phyloP scores from a whole-genome alignment of 2,113 vertebrate genomes.

The Desmodus rotundus region DNA sequence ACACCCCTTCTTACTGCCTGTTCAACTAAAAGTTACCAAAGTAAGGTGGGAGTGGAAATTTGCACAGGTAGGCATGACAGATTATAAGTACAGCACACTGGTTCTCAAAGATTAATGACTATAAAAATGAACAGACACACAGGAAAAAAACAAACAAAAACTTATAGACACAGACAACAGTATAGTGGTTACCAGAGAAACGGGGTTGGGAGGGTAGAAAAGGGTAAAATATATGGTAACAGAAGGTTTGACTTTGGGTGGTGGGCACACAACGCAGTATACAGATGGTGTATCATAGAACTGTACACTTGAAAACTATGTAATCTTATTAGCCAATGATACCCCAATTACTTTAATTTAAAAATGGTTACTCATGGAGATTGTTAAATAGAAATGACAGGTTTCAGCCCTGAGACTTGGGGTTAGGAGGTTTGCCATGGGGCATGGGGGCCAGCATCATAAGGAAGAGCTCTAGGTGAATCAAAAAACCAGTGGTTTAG shows the following conservation, averaged over 20 bases:
- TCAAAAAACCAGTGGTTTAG: neutral
- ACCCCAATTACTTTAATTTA: neutral
- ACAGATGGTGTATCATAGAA: neutral
- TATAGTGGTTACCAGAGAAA: neutral
- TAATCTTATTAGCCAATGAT: neutral
- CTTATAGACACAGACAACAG: neutral
- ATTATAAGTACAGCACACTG: neutral
- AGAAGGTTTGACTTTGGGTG: neutral
- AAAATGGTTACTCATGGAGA: neutral
- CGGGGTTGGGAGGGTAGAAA: neutral
- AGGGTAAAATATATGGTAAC: neutral
- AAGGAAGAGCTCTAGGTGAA: neutral
- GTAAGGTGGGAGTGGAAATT: neutral
- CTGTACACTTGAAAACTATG: neutral
- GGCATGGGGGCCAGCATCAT: accelerated
- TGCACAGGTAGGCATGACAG: neutral
- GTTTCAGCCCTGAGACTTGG: too few species aligned
- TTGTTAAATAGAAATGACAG: neutral
- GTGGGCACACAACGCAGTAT: neutral
- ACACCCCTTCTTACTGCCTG: accelerated
- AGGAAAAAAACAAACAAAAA: neutral
- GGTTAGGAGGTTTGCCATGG: neutral
- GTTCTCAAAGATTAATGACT: neutral
- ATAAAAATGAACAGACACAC: neutral
- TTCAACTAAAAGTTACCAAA: neutral